phyloP scores from a whole-genome alignment of 2,797 vertebrate species.

The Melanitta fusca region DNA sequence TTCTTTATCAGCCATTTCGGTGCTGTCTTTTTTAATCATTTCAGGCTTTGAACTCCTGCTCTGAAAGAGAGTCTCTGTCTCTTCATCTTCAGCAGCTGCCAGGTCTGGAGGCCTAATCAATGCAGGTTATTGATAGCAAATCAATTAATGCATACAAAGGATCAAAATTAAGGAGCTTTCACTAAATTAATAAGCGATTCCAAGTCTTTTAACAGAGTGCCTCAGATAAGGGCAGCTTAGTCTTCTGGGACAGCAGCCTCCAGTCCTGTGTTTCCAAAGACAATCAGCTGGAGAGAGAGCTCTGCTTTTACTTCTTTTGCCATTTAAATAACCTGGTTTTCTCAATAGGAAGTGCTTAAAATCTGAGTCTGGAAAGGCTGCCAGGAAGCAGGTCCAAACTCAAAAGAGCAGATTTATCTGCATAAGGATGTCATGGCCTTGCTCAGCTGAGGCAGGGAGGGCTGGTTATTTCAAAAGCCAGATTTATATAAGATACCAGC shows the following conservation, averaged over 20 bases:
- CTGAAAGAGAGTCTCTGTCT: conserved; percentile 58
- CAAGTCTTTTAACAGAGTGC: conserved; percentile 70
- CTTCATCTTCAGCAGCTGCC: conserved; percentile 60
- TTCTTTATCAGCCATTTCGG: conserved; percentile 66
- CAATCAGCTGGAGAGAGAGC: conserved; percentile 32
- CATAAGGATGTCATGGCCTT: neutral
- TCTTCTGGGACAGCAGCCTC: conserved; percentile 68
- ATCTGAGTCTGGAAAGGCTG: conserved; percentile 12
- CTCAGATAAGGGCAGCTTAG: conserved; percentile 69
- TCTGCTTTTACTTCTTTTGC: neutral
- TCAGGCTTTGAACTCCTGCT: conserved; percentile 67
- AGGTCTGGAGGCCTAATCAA: conserved; percentile 72
- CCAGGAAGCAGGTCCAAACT: neutral
- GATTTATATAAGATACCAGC: neutral
- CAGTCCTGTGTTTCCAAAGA: conserved; percentile 54
- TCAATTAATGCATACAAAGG: conserved; percentile 77
- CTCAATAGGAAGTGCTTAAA: conserved; percentile 42
- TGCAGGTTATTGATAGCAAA: conserved; percentile 78
- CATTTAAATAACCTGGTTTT: conserved; percentile 51
- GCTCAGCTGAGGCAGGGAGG: neutral
- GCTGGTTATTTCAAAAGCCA: conserved; percentile 18
- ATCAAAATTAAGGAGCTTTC: conserved; percentile 75
- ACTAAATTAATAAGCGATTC: conserved; percentile 79
- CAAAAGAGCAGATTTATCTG: conserved; percentile 43
- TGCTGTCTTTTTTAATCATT: conserved; percentile 64